Evolutionary conservation across 2,797 vertebrate genomes (phyloP).

Genomic region (Characodon lateralis): DNA sequence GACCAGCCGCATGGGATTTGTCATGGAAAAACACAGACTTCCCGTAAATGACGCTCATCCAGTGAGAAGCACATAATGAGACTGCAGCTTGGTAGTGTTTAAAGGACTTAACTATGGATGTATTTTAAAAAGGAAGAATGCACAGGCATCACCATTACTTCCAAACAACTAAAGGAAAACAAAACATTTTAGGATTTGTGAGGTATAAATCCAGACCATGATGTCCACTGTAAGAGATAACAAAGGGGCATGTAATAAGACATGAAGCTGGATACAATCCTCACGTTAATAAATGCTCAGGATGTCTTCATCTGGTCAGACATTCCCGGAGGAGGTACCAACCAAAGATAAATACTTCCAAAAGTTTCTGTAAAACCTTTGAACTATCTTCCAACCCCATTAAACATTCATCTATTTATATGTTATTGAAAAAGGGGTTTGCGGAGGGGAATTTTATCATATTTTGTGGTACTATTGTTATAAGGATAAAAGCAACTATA

Average conservation of each 20-base stretch:
- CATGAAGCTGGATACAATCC: neutral
- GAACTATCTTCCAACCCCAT: no score
- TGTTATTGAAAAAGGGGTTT: no score
- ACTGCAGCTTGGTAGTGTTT: neutral
- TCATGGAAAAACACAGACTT: neutral
- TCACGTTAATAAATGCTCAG: neutral
- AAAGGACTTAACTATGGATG: neutral
- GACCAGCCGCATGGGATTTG: neutral
- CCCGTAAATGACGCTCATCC: neutral
- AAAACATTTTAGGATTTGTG: neutral
- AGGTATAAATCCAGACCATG: neutral
- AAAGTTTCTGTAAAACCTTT: no score
- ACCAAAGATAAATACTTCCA: no score
- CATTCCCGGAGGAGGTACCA: neutral
- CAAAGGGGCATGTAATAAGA: neutral
- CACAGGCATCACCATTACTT: neutral
- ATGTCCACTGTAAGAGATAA: neutral
- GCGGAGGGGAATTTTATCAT: no score
- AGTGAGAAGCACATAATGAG: neutral
- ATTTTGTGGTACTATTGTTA: no score
- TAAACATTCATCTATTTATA: no score
- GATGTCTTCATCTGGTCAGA: neutral
- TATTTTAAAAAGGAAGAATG: neutral
- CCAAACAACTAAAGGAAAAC: neutral
- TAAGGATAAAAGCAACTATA: no score